Base-by-base conservation (phyloP, 2,797 vertebrate species). In the Coracias cyanogaster region DNA sequence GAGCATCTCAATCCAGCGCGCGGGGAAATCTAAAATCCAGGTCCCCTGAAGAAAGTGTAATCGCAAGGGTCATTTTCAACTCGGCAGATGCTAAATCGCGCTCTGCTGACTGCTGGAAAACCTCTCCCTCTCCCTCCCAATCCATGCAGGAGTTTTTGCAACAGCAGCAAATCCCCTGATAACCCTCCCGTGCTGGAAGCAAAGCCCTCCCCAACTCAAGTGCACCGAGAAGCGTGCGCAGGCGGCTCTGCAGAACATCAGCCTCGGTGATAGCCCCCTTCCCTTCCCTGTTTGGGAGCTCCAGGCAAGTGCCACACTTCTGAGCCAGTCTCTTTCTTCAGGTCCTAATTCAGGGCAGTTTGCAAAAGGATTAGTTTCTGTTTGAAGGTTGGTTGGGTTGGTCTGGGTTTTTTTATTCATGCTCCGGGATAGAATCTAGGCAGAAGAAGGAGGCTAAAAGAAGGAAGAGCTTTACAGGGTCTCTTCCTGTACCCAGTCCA, bases 101-200 rank as follows among this genome's bases (percentile, higher is more conserved):
- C 94, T 94, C 87, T 97, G 96, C 96, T 97, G 96, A 97, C 96
- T 80, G 82, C 90, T 96, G 91, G 94, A 97, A 97, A 97, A 94
- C 87, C 67, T 96, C 71, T 94, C 82, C 87, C 91, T 95, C 95
- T 83, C 85, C 84, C 93, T 91, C 93, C 94, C 90, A 77, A 94
- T 86, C 96, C 94, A 88, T 3, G 45, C 90, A 95, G 65, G 94
- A 97, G 94, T 97, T 97, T 60, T 96, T 95, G 95, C 95, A 97
- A 69, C 82, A 93, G 93, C 96, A 97, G 96, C 96, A 97, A 96
- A 97, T 97, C 96, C 95, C 91, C 39, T 95, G 96, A 95, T 96
- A 95, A 95, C 96, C 90, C 41, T 82, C 95, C 87, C 92, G 13
- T 41, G 94, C 95, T 97, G 91, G 96, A 91, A 97, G 96, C 94